Conservation (phyloP, 2,888 invertebrate species). For the Trichopoda pennipes region DNA sequence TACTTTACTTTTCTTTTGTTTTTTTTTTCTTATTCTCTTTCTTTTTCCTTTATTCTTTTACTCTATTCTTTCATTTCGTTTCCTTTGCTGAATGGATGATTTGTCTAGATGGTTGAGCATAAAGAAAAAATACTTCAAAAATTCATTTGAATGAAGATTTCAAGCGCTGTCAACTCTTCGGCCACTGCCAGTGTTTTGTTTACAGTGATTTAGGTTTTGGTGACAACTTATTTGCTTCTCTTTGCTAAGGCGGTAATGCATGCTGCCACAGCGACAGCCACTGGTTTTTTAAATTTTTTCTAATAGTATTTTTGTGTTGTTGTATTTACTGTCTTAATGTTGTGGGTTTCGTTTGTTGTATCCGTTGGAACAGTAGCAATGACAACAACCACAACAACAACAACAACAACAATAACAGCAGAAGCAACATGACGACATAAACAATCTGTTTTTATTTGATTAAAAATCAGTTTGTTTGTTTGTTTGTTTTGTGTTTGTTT, state of each 20-base stretch:
- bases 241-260: slow-evolving; percentile 41
- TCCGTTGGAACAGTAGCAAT: slow-evolving; percentile 41
- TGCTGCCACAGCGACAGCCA: slow-evolving; percentile 54
- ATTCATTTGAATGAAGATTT: slow-evolving; percentile 55
- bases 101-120: slow-evolving; percentile 38
- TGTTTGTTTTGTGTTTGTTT: too few species aligned
- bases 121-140: slow-evolving; percentile 19
- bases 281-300: slow-evolving; percentile 43
- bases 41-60: not conserved
- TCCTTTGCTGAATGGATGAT: slow-evolving; percentile 19
- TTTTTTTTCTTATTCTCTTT: not conserved
- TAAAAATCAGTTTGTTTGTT: slow-evolving; percentile 56
- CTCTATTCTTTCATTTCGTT: slow-evolving; percentile 7
- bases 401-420: slow-evolving; percentile 46
- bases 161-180: slow-evolving; percentile 50
- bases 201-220: slow-evolving; percentile 57
- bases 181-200: slow-evolving; percentile 34
- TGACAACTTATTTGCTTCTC: slow-evolving; percentile 61
- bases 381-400: slow-evolving; percentile 26
- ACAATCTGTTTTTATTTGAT: slow-evolving; percentile 63
- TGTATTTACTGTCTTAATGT: slow-evolving; percentile 39
- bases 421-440: slow-evolving; percentile 33
- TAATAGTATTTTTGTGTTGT: slow-evolving; percentile 4
- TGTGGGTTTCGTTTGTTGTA: slow-evolving; percentile 52
- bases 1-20: slow-evolving; percentile 28